Conservation (phyloP, 2,113 vertebrate species). For the Psilopsiagon aurifrons region DNA sequence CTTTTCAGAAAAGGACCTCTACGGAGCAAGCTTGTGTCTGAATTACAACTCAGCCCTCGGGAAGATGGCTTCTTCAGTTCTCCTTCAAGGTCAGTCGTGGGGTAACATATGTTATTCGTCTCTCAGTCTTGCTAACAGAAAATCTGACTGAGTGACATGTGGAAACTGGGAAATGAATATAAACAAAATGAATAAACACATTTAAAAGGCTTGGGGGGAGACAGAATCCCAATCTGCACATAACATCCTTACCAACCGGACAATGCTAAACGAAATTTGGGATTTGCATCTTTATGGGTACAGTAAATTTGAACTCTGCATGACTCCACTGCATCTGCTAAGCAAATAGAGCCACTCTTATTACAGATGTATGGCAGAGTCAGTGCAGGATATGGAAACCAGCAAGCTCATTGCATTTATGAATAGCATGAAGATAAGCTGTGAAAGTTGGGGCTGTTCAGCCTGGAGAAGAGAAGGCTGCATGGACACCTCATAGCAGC, state of each 20-base stretch:
- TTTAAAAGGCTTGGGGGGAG: slow-evolving; percentile 28
- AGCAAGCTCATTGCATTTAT: neutral
- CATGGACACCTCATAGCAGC: too few relatives aligned
- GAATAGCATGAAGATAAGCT: neutral
- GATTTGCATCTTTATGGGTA: slow-evolving; percentile 62
- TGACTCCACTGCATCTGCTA: slow-evolving; percentile 48
- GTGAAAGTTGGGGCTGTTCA: too few relatives aligned
- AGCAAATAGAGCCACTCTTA: slow-evolving; percentile 10
- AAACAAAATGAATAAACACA: slow-evolving; percentile 63
- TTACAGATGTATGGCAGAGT: neutral
- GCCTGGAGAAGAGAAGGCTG: too few relatives aligned
- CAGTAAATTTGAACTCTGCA: slow-evolving; percentile 55
- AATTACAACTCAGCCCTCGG: slow-evolving; percentile 51
- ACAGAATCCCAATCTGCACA: slow-evolving; percentile 13
- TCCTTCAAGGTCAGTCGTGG: slow-evolving; percentile 60
- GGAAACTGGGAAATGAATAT: slow-evolving; percentile 66
- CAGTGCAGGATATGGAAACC: neutral
- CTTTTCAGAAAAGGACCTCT: slow-evolving; percentile 26
- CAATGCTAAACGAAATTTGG: slow-evolving; percentile 18
- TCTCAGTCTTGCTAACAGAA: slow-evolving; percentile 59
- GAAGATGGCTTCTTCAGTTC: slow-evolving; percentile 54
- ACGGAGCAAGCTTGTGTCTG: neutral
- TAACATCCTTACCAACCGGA: slow-evolving; percentile 21
- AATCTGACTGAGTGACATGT: slow-evolving; percentile 57
- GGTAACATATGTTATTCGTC: slow-evolving; percentile 68